Evolutionary conservation across 1,140 invertebrate genomes (phyloP).

Genomic region (Neodiprion pinetum): DNA sequence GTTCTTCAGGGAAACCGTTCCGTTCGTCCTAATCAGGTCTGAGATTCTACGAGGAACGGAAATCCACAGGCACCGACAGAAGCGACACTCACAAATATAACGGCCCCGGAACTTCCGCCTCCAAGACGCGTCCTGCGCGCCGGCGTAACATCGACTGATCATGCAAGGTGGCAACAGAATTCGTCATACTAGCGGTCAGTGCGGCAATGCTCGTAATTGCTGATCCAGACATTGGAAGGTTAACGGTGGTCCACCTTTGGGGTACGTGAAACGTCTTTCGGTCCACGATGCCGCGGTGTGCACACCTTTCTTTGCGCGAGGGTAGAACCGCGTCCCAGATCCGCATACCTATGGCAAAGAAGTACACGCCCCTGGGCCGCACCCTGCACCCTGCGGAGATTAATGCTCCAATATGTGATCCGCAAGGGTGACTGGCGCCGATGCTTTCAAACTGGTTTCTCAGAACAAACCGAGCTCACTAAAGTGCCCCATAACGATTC

Average conservation of each 20-base stretch:
- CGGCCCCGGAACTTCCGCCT: neutral
- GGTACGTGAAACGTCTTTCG: neutral
- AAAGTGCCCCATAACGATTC: no score
- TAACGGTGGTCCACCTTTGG: neutral
- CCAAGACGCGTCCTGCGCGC: neutral
- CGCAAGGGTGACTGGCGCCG: neutral
- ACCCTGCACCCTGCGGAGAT: conserved; percentile 28
- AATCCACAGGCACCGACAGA: no score
- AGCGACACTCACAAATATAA: no score
- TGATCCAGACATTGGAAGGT: no score
- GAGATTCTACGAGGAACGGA: no score
- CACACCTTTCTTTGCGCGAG: conserved; percentile 28
- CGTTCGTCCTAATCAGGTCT: neutral
- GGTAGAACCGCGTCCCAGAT: conserved; percentile 35
- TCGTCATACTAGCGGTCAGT: no score
- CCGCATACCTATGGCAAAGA: conserved; percentile 23
- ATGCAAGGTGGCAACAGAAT: neutral
- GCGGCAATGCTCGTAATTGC: no score
- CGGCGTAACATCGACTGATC: neutral
- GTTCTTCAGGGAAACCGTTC: neutral
- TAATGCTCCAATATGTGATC: conserved; percentile 16
- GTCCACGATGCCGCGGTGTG: neutral
- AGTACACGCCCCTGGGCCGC: conserved; percentile 44
- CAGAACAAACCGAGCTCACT: neutral
- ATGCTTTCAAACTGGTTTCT: neutral